Percentiles rank a stretch among this genome's conserved stretches.
These are phyloP conservation scores for Nothocercus julius DNA, from an alignment of 2,113 vertebrate genomes.

Conservation along the genomic window DNA sequence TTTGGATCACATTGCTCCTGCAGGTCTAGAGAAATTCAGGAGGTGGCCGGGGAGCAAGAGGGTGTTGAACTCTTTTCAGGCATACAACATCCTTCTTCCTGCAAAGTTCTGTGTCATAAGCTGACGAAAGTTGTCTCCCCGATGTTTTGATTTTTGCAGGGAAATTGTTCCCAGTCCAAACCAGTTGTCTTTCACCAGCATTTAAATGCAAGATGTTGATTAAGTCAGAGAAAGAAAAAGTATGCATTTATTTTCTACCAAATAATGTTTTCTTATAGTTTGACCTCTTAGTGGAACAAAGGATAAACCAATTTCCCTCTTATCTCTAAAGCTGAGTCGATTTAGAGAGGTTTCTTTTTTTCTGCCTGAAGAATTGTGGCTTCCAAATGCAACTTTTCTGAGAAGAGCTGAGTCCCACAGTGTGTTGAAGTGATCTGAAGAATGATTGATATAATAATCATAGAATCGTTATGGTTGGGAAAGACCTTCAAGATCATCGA, in stretches of 20 bases:
- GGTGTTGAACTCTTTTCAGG: not conserved
- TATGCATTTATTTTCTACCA: not conserved
- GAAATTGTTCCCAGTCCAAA: not conserved
- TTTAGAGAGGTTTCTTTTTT: not conserved
- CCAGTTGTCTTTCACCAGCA: not conserved
- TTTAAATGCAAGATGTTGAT: not conserved
- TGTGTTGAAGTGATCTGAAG: not conserved
- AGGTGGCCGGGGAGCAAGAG: not conserved
- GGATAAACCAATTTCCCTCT: not conserved
- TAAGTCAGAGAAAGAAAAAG: not conserved
- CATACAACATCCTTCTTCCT: not conserved
- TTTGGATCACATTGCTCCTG: not conserved
- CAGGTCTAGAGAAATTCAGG: not conserved
- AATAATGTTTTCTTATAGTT: not conserved
- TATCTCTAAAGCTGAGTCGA: not conserved
- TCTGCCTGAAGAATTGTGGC: fast-evolving
- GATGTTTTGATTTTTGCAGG: not conserved
- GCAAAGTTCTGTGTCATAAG: not conserved
- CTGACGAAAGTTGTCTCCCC: not conserved
- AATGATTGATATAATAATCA: too few relatives aligned
- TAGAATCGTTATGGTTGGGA: too few relatives aligned
- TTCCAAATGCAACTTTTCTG: not conserved
- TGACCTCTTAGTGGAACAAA: not conserved
- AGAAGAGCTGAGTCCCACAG: not conserved
- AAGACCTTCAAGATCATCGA: too few relatives aligned